Percentiles rank a stretch among this genome's conserved stretches.
These are phyloP conservation scores for Aphelocoma coerulescens DNA, from an alignment of 2,113 vertebrate species.

Conservation along the genomic window DNA sequence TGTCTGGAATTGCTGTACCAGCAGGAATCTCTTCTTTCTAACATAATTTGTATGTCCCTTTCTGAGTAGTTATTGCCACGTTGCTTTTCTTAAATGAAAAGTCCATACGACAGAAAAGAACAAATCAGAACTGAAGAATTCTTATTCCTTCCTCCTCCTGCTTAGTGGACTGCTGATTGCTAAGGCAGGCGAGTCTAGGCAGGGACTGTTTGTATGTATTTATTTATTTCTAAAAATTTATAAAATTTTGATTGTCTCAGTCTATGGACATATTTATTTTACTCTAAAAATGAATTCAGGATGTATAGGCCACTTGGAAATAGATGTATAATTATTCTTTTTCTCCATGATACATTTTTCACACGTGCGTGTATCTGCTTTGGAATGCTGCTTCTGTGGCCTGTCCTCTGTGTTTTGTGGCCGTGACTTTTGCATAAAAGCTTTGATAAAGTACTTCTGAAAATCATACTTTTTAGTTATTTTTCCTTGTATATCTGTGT, in stretches of 20 bases:
- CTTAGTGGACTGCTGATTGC: not conserved
- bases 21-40: not conserved
- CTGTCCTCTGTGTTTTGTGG: not conserved
- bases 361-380: not conserved
- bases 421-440: not conserved
- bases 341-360: not conserved
- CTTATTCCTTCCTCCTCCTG: not conserved
- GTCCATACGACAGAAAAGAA: fast-evolving
- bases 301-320: not conserved
- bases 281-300: not conserved
- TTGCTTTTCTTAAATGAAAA: not conserved
- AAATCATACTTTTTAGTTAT: not conserved
- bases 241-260: not conserved
- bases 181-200: not conserved
- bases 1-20: not conserved
- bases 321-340: not conserved
- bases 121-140: not conserved
- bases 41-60: not conserved
- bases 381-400: not conserved
- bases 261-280: not conserved
- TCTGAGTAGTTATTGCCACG: not conserved
- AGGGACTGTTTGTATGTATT: not conserved
- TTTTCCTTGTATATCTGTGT: not conserved
- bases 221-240: not conserved
- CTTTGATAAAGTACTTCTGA: not conserved